Evolutionary conservation across 2,888 invertebrate genomes (phyloP).

Genomic region (Smittia sp.): DNA sequence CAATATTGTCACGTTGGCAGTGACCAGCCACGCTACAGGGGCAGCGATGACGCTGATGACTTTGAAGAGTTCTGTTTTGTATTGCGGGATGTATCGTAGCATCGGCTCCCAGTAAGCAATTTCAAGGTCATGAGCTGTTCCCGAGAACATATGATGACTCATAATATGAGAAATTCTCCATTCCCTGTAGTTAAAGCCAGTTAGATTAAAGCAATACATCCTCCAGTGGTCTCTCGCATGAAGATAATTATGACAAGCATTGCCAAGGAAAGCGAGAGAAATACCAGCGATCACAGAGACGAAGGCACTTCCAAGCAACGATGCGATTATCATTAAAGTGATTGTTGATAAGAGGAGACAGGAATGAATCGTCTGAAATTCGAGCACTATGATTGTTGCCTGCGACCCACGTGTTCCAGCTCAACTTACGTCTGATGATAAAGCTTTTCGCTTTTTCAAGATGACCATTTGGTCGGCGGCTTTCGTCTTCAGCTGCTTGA

Average conservation of each 20-base stretch:
- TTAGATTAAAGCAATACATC: slow-evolving; percentile 74
- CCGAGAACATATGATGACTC: slow-evolving; percentile 76
- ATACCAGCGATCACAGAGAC: slow-evolving; percentile 54
- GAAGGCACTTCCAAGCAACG: neutral
- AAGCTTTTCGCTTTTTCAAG: slow-evolving; percentile 53
- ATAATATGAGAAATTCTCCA: slow-evolving; percentile 64
- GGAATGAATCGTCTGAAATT: slow-evolving; percentile 44
- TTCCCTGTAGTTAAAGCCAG: slow-evolving; percentile 55
- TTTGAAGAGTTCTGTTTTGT: neutral
- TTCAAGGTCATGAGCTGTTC: slow-evolving; percentile 72
- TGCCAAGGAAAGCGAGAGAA: slow-evolving; percentile 56
- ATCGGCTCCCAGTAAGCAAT: slow-evolving; percentile 67
- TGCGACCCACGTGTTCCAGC: neutral
- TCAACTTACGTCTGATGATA: slow-evolving; percentile 50
- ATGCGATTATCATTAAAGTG: slow-evolving; percentile 50
- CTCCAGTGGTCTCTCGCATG: slow-evolving; percentile 71
- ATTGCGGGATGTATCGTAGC: slow-evolving; percentile 57
- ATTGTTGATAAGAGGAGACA: neutral
- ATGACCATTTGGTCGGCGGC: slow-evolving; percentile 59
- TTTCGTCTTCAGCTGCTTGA: slow-evolving; percentile 63
- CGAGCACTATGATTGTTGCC: neutral
- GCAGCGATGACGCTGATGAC: neutral
- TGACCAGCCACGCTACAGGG: slow-evolving; percentile 50
- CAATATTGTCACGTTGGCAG: slow-evolving; percentile 44
- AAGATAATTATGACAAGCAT: slow-evolving; percentile 72